These are phyloP conservation scores for Mobula hypostoma DNA, from an alignment of 2,113 vertebrate species.

Conservation along the genomic window DNA sequence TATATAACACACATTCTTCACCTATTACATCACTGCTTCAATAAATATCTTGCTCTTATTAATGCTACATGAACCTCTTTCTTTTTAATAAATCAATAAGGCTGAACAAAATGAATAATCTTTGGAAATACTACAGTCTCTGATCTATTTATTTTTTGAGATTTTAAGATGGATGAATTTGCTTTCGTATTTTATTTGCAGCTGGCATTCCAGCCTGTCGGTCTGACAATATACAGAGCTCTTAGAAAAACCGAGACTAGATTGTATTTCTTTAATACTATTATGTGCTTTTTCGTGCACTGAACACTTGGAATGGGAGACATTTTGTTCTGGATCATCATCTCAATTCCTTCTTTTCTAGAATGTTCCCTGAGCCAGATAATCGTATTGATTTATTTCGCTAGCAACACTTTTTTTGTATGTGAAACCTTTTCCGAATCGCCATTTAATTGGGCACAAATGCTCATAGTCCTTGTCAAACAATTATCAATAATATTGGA, in stretches of 20 bases:
- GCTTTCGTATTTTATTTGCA: not conserved
- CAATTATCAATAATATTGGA: not conserved
- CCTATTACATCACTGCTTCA: slow-evolving; percentile 31
- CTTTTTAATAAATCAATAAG: slow-evolving; percentile 33
- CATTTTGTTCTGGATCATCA: not conserved
- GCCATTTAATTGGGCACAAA: not conserved
- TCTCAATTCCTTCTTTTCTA: not conserved
- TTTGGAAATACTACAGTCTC: not conserved
- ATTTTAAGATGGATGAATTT: not conserved
- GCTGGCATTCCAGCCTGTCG: not conserved
- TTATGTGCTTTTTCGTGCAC: not conserved
- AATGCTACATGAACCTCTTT: slow-evolving; percentile 3
- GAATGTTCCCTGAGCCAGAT: not conserved
- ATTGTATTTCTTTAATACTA: not conserved
- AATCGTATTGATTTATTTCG: too few species aligned
- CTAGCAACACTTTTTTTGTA: too few species aligned
- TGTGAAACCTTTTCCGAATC: not conserved
- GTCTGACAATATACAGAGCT: not conserved
- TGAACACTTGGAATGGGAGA: not conserved
- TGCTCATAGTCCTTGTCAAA: not conserved
- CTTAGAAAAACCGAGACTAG: not conserved
- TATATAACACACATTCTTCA: slow-evolving; percentile 33
- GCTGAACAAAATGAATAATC: slow-evolving; percentile 17
- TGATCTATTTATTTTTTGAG: slow-evolving; percentile 14
- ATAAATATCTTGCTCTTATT: slow-evolving; percentile 36